Evolutionary conservation across 2,113 vertebrate genomes (phyloP), one percentile per base, ranked within the genome.

Genomic region (Excalfactoria chinensis): DNA sequence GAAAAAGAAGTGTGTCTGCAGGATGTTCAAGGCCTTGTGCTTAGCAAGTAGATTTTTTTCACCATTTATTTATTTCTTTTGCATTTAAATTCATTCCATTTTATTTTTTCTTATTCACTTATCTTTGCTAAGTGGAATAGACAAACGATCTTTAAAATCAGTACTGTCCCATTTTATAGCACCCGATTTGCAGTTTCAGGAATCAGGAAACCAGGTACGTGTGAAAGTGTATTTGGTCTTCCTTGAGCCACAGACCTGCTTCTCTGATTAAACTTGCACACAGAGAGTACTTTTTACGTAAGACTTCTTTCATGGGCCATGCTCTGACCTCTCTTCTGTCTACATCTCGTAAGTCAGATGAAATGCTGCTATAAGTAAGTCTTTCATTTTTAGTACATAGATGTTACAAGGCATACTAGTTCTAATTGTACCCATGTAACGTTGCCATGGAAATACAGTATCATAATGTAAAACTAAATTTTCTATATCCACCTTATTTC

Each of bases 371-470:
- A 19, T 30, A 60, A 84, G 32, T 41, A 46, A 67, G 49, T 23
- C n/a, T 37, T 32, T 37, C 37, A 18, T 44, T 74, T 86, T 75
- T 84, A 55, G 66, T 68, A 43, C 18, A 32, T 5, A 66, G 35
- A 64, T 43, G 6, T 67, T 90, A 78, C 21, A 81, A 21, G 66
- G 26, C 58, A 35, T 66, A 48, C 59, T 63, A 89, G 7, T 74
- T 26, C 51, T 86, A 76, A 84, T 56, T 75, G 51, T 71, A 63
- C 34, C 32, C 32, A 11, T 88, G 23, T 82, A 35, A 46, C 62
- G 67, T 92, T 94, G 55, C 90, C 86, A 43, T 86, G 74, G 58
- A 93, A 91, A 72, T 92, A 66, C 3, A 70, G 12, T 20, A 69
- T 49, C 58, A 59, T n/a, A 6, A 53, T 41, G 28, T 72, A 90